These are phyloP conservation scores for Pongo pygmaeus DNA, from an alignment of 2,113 vertebrate genomes.

Conservation along the genomic window DNA sequence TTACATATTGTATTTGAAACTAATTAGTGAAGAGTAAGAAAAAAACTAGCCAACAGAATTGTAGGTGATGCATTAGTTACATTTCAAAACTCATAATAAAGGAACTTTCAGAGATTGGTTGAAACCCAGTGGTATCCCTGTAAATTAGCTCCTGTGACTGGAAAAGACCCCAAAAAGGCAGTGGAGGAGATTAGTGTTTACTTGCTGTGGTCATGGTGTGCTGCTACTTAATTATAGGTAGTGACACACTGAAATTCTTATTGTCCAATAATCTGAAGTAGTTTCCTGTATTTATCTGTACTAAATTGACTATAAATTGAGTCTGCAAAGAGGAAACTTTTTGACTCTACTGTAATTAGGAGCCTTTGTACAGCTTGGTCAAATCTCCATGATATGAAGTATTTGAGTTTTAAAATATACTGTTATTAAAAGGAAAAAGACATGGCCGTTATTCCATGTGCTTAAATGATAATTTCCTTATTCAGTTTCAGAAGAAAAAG, in stretches of 20 bases:
- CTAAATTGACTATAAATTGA: slow-evolving; percentile 21
- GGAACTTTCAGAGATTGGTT: slow-evolving; percentile 1
- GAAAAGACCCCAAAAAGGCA: background rate
- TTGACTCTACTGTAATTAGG: slow-evolving; percentile 40
- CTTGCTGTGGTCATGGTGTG: background rate
- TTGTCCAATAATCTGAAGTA: background rate
- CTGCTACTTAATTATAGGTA: background rate
- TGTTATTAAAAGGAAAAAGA: slow-evolving; percentile 43
- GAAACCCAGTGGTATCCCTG: background rate
- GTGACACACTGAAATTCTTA: background rate
- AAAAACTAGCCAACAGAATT: slow-evolving; percentile 9
- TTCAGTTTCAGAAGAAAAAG: slow-evolving; percentile 25
- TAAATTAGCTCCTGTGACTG: background rate
- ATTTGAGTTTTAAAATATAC: slow-evolving; percentile 38
- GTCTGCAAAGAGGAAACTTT: slow-evolving; percentile 26
- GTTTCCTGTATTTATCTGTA: slow-evolving; percentile 40
- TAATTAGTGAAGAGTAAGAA: slow-evolving; percentile 27
- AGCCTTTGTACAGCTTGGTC: slow-evolving; percentile 24
- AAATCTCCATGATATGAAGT: background rate
- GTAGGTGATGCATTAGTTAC: background rate
- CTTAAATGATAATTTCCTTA: slow-evolving; percentile 23
- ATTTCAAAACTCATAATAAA: slow-evolving; percentile 37
- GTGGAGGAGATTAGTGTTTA: background rate
- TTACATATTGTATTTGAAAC: background rate
- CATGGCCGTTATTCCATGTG: slow-evolving; percentile 16